Evolutionary conservation across 2,888 invertebrate species (phyloP).

Genomic region (Mactromeris polynyma): DNA sequence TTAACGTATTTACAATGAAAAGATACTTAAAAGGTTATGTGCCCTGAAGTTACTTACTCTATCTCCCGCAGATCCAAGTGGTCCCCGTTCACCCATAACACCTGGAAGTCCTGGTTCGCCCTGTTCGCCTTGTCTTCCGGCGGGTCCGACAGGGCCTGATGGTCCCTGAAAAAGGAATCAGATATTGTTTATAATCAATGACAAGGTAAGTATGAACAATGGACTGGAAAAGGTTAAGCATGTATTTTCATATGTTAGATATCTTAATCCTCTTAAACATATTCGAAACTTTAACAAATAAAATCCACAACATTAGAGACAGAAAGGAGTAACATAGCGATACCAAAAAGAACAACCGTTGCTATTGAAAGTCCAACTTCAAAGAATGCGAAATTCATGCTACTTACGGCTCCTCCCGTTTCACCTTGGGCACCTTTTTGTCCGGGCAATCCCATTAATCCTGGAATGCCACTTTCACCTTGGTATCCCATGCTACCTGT

Average conservation of each 20-base stretch:
- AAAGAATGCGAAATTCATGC: neutral
- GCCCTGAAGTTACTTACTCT: neutral
- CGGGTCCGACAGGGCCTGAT: slow-evolving; percentile 76
- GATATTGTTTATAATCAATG: neutral
- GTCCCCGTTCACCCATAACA: slow-evolving; percentile 80
- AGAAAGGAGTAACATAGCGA: no score
- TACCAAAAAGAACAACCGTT: no score
- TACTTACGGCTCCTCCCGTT: slow-evolving; percentile 75
- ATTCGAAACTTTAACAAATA: no score
- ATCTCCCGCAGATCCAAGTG: slow-evolving; percentile 43
- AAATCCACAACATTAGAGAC: no score
- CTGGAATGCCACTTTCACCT: slow-evolving; percentile 92
- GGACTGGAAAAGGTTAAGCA: no score
- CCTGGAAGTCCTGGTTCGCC: slow-evolving; percentile 81
- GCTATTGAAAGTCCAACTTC: no score
- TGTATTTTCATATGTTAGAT: no score
- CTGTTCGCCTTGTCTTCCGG: slow-evolving; percentile 79
- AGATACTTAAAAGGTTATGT: no score
- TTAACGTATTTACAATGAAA: no score
- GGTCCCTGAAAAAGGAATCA: slow-evolving; percentile 69
- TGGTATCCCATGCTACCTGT: slow-evolving; percentile 91
- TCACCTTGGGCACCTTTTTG: slow-evolving; percentile 78
- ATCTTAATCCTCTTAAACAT: no score
- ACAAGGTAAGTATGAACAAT: no score
- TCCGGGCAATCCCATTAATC: slow-evolving; percentile 90